Conservation (phyloP, 2,888 invertebrate genomes). For the Macrophya alboannulata region DNA sequence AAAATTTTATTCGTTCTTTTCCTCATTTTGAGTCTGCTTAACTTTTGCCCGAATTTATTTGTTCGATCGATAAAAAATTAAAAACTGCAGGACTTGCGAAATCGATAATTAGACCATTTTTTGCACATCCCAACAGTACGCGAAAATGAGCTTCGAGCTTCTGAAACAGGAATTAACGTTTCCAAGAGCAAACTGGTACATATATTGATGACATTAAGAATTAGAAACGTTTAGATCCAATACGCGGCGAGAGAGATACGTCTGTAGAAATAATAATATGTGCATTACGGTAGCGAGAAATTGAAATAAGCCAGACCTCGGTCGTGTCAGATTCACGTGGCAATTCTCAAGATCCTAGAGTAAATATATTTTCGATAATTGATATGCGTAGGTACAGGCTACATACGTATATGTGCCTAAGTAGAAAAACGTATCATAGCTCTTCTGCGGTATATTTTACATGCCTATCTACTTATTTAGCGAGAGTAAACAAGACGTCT, state of each 20-base stretch:
- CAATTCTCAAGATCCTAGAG: neutral
- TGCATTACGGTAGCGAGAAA: neutral
- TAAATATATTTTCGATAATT: constrained; percentile 8
- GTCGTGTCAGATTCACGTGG: constrained; percentile 7
- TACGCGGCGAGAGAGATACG: neutral
- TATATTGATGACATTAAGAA: neutral
- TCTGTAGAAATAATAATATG: neutral
- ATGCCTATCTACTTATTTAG: neutral
- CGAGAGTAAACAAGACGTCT: neutral
- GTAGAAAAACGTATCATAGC: neutral
- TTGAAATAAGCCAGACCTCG: neutral
- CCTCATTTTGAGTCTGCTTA: too few species aligned
- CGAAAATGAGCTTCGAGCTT: neutral
- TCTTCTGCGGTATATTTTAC: constrained; percentile 15
- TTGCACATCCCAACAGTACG: neutral
- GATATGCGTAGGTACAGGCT: neutral
- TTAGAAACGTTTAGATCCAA: neutral
- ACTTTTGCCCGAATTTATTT: too few species aligned
- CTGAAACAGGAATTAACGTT: constrained; percentile 11
- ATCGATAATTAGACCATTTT: neutral
- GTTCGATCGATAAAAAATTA: too few species aligned
- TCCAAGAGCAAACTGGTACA: neutral
- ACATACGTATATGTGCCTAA: neutral
- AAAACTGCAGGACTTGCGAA: too few species aligned
- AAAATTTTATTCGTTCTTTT: too few species aligned